Percentiles rank a stretch among this genome's conserved stretches.
phyloP scores from a whole-genome alignment of 2,888 invertebrate genomes.

The Lucinisca nassula region DNA sequence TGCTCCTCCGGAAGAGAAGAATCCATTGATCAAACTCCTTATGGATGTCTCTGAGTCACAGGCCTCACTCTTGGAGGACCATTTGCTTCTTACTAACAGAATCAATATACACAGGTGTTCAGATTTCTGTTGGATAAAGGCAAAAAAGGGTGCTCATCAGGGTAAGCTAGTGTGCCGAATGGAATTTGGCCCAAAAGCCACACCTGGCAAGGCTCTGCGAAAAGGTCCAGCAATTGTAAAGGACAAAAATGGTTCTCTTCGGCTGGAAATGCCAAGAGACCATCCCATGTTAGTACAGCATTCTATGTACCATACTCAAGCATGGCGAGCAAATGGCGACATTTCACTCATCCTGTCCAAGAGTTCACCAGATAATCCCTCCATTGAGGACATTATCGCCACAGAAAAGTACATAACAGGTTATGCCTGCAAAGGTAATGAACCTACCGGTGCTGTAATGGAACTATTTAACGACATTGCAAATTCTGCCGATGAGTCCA shows the following conservation, averaged over 20 bases:
- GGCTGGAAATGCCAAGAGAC: constrained; percentile 13
- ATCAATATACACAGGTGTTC: constrained; percentile 25
- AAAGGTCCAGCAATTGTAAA: constrained; percentile 1
- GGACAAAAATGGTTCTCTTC: not conserved
- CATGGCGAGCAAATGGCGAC: constrained; percentile 22
- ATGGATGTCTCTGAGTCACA: constrained; percentile 70
- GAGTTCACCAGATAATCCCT: constrained; percentile 10
- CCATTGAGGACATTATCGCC: constrained; percentile 58
- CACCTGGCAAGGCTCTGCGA: constrained; percentile 45
- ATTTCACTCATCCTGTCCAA: constrained; percentile 16
- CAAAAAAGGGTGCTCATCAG: not conserved
- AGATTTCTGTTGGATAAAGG: not conserved
- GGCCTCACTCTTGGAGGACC: constrained; percentile 66
- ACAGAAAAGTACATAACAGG: not conserved
- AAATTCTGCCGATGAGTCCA: constrained; percentile 12
- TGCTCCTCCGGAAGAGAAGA: constrained; percentile 66
- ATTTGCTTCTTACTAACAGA: constrained; percentile 30
- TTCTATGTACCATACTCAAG: constrained; percentile 24
- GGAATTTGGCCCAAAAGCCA: constrained; percentile 59
- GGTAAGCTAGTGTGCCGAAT: constrained; percentile 49
- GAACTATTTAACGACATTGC: not conserved
- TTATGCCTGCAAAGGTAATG: not conserved
- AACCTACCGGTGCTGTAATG: not conserved
- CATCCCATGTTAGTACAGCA: constrained; percentile 26
- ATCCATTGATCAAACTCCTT: constrained; percentile 67